Evolutionary conservation across 2,113 vertebrate genomes (phyloP).

Genomic region (Lamprotornis superbus): DNA sequence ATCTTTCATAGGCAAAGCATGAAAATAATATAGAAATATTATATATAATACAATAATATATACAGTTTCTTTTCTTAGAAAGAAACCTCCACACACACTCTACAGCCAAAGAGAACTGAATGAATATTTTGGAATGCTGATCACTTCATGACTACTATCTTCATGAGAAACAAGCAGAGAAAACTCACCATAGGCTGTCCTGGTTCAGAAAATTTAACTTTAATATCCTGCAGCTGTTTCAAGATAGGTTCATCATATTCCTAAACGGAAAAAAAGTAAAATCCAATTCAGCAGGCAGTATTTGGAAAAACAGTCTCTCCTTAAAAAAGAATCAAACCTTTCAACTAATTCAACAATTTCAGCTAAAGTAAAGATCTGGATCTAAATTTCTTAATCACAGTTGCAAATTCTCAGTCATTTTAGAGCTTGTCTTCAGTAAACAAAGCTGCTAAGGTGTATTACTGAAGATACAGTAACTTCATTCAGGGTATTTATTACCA

Average conservation of each 20-base stretch:
- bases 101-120: not conserved
- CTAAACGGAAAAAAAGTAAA: slow-evolving; percentile 54
- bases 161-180: not conserved
- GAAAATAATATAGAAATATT: not conserved
- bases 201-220: slow-evolving; percentile 95
- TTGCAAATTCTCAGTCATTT: not conserved
- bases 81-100: not conserved
- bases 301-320: not conserved
- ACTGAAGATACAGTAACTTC: not conserved
- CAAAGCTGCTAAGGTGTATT: not conserved
- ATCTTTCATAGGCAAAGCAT: not conserved
- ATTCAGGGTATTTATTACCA: not conserved
- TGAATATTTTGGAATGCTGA: not conserved
- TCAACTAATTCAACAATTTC: not conserved
- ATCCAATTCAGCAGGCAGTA: not conserved
- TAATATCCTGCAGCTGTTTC: slow-evolving; percentile 95
- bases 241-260: slow-evolving; percentile 96
- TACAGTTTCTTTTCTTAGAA: not conserved
- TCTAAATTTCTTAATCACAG: not conserved
- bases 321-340: not conserved
- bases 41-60: too few species aligned
- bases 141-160: not conserved
- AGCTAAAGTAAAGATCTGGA: not conserved
- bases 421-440: not conserved
- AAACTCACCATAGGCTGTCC: slow-evolving; percentile 92